Percentiles rank a stretch among this genome's conserved stretches.
Conservation (phyloP, 37 sponge, comb jelly and placozoan genomes). For the Chondrosia reniformis region DNA sequence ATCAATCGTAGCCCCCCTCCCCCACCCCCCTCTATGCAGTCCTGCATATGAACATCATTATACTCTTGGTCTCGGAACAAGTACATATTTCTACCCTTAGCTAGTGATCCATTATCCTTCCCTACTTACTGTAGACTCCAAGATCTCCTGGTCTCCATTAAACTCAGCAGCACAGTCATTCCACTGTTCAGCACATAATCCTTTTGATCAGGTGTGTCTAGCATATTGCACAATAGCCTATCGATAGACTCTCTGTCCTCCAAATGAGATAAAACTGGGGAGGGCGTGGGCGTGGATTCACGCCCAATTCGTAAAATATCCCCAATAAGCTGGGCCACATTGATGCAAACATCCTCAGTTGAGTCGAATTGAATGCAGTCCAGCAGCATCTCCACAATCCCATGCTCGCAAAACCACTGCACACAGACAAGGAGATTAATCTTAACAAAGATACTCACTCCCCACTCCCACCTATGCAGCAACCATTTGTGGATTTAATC, state of each 20-base stretch:
- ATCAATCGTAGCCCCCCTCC: no score
- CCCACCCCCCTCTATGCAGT: no score
- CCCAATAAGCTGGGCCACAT: conserved; percentile 72
- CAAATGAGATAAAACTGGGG: conserved; percentile 50
- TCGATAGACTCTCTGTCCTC: conserved; percentile 58
- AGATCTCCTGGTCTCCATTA: conserved; percentile 50
- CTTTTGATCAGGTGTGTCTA: conserved; percentile 24
- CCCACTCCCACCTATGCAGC: no score
- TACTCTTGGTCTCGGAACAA: no score
- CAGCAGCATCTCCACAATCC: conserved; percentile 52
- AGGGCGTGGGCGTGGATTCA: conserved; percentile 50
- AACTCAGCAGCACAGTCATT: conserved; percentile 46
- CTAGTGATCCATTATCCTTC: no score
- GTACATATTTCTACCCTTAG: no score
- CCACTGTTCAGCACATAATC: conserved; percentile 64
- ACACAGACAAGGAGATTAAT: neutral
- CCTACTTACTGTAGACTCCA: no score
- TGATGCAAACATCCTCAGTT: conserved; percentile 53
- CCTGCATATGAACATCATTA: no score
- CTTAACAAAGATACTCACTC: neutral
- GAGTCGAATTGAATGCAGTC: conserved; percentile 38
- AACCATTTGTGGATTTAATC: no score
- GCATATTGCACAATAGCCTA: conserved; percentile 61
- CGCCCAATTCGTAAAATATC: conserved; percentile 72
- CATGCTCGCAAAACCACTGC: conserved; percentile 74